Percentiles rank a stretch among this genome's conserved stretches.
phyloP scores from a whole-genome alignment of 2,888 invertebrate species.

The Drosophila meridiana region DNA sequence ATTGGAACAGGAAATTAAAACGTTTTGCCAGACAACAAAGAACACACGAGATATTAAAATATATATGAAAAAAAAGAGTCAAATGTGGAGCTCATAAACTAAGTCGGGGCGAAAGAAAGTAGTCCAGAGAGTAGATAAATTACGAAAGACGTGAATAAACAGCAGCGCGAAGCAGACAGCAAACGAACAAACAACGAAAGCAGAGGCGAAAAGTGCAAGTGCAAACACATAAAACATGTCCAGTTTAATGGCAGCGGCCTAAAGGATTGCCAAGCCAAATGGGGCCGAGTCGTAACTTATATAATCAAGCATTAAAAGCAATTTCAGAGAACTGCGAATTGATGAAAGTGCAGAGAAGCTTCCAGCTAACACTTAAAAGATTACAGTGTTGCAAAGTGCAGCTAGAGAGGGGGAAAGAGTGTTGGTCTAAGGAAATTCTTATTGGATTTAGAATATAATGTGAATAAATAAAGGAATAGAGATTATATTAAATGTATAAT shows the following conservation, averaged over 20 bases:
- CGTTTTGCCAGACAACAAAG: slow-evolving; percentile 27
- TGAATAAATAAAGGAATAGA: neutral
- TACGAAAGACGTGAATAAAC: slow-evolving; percentile 38
- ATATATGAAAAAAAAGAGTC: neutral
- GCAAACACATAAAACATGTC: slow-evolving; percentile 37
- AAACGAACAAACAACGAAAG: slow-evolving; percentile 2
- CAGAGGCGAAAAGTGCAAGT: slow-evolving; percentile 64
- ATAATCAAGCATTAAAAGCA: neutral
- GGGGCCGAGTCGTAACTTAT: slow-evolving; percentile 8
- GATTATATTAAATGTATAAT: no score
- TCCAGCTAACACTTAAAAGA: neutral
- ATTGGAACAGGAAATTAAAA: slow-evolving; percentile 65
- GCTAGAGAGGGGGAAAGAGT: neutral
- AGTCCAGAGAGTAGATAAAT: slow-evolving; percentile 42
- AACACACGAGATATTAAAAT: slow-evolving; percentile 1
- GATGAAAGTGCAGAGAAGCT: neutral
- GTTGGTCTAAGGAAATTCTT: neutral
- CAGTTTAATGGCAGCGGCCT: slow-evolving; percentile 17
- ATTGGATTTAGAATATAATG: neutral
- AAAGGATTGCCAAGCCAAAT: slow-evolving; percentile 5
- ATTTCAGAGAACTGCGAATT: neutral
- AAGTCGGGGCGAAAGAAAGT: slow-evolving; percentile 37
- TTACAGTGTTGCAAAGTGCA: neutral
- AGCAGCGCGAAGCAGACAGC: slow-evolving; percentile 8
- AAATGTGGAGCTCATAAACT: slow-evolving; percentile 31